phyloP scores from a whole-genome alignment of 2,797 vertebrate species.

The Onychomys arenicola region DNA sequence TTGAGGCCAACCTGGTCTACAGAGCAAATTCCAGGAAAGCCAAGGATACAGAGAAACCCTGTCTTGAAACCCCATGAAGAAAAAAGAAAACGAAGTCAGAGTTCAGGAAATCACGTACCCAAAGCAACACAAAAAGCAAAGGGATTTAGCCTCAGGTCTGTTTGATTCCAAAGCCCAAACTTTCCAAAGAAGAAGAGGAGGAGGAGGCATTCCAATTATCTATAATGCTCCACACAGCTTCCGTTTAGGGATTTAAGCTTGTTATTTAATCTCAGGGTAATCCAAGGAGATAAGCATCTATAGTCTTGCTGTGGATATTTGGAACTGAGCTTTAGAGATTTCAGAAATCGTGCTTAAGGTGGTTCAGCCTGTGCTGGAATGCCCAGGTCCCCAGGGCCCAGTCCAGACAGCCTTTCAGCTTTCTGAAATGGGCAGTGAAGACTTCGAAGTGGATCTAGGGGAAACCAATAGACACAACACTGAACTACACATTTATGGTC shows the following conservation, averaged over 20 bases:
- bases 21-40: background rate
- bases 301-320: background rate
- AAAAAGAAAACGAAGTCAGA: background rate
- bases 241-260: background rate
- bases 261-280: slow-evolving; percentile 22
- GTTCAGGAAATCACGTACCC: background rate
- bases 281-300: slow-evolving; percentile 14
- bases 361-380: background rate
- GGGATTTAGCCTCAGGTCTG: background rate
- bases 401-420: background rate
- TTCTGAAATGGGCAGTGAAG: slow-evolving; percentile 1
- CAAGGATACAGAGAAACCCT: background rate
- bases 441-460: background rate
- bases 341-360: background rate
- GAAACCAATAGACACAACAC: background rate
- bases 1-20: too few species aligned
- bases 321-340: background rate
- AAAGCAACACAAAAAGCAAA: background rate
- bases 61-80: too few species aligned
- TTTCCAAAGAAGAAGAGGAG: background rate
- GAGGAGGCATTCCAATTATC: background rate
- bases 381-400: background rate
- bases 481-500: background rate
- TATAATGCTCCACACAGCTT: background rate
- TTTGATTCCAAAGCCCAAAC: slow-evolving; percentile 6